These are phyloP conservation scores for Microcebus ravelobensis DNA, from an alignment of 2,113 vertebrate genomes.

Conservation along the genomic window DNA sequence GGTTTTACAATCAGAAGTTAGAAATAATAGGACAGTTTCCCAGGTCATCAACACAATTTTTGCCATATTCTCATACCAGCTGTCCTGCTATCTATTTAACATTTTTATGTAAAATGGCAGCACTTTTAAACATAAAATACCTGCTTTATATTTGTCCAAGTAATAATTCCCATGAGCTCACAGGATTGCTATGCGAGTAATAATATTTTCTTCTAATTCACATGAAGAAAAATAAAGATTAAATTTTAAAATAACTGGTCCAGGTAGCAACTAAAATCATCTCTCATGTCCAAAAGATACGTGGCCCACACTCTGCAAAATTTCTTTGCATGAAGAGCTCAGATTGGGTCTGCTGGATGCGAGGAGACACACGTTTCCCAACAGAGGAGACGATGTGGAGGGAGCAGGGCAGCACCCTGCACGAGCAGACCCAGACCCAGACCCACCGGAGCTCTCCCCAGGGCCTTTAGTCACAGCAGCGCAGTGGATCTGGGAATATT, in stretches of 20 bases:
- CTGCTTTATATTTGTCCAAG: not conserved
- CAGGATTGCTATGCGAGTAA: not conserved
- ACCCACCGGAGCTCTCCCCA: not conserved
- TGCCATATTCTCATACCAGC: not conserved
- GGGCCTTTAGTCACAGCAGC: not conserved
- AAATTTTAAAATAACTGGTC: not conserved
- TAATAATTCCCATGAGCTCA: not conserved
- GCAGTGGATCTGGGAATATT: not conserved
- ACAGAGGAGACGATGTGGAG: not conserved
- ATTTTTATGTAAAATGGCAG: not conserved
- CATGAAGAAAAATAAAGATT: not conserved
- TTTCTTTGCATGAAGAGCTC: not conserved
- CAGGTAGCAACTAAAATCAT: not conserved
- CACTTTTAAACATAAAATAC: not conserved
- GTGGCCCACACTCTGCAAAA: not conserved
- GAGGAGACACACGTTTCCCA: accelerated
- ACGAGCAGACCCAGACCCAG: not conserved
- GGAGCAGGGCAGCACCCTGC: not conserved
- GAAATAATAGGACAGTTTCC: not conserved
- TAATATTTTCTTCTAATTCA: not conserved
- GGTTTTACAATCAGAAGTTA: not conserved
- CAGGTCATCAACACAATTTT: not conserved
- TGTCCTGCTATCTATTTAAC: not conserved
- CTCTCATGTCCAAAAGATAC: not conserved
- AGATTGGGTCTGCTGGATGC: not conserved